Base-by-base conservation (phyloP, 2,113 vertebrate genomes). In the Siphamia tubifer region DNA sequence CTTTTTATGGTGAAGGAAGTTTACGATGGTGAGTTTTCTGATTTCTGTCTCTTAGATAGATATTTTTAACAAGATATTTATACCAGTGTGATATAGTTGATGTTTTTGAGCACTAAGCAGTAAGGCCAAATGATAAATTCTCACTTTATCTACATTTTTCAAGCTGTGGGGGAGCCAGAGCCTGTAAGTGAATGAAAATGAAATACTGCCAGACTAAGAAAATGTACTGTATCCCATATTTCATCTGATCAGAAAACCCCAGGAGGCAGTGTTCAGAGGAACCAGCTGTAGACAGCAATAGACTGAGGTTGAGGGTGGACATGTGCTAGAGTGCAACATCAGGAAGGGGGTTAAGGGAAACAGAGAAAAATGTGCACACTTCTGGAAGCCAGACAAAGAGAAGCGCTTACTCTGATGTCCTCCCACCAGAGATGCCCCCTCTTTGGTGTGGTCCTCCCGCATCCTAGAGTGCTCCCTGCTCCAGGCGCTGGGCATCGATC, bases 401-500 rank as follows among this genome's bases (percentile, higher is more conserved):
- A 91, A 80, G 53, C 42, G 25, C 77, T 79, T 75, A 79, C 71
- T 91, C 83, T 91, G 87, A 92, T 89, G 87, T 90, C 87, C 89
- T 91, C 91, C 89, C 90, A 93, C 91, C 83, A 90, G 89, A 90
- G 84, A 88, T 88, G 79, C 87, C 80, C 89, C 79, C 79, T 84
- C 87, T 91, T 92, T 90, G 85, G 87, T 91, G 89, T 89, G 90
- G 90, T 88, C 87, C 77, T 90, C 89, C 61, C 53, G 65, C 85
- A 82, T 90, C 79, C 87, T 83, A 21, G 77, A 86, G 84, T 81
- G 81, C 84, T 83, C 80, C 64, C 69, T 44, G 87, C 90, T 91
- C 62, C 81, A 89, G 89, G 89, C 90, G 48, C 79, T 83, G 68
- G 53, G 84, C 90, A 91, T 93, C 88, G 91, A 92, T 92, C 90